A percentile compares a stretch with the other conserved stretches of the same genome.
Evolutionary conservation across 2,113 vertebrate species (phyloP).

Genomic region (Xiphophorus maculatus): DNA sequence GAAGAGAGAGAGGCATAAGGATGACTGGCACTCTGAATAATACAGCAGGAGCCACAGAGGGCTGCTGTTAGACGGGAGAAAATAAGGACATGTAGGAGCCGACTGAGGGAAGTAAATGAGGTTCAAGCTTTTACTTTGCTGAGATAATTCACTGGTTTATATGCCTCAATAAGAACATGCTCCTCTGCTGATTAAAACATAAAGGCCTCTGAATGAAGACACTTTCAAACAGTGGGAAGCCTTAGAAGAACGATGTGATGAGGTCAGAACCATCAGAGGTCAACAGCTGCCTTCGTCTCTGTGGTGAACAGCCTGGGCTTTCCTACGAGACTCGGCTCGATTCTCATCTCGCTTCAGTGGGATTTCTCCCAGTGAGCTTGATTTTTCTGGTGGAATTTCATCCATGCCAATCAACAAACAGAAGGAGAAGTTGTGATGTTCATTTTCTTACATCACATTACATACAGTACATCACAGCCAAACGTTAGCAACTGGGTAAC

Average conservation of each 20-base stretch:
- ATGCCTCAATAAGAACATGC: constrained; percentile 12
- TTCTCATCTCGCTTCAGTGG: no score
- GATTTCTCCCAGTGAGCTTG: no score
- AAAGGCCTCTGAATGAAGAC: neutral
- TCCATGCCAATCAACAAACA: no score
- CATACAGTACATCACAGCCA: no score
- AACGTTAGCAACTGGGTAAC: no score
- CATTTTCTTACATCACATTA: no score
- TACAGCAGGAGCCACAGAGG: constrained; percentile 44
- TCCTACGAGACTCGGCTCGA: no score
- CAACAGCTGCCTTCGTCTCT: no score
- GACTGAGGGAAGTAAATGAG: constrained; percentile 23
- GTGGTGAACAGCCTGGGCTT: no score
- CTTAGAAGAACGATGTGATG: neutral
- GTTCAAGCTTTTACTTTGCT: constrained; percentile 14
- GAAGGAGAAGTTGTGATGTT: no score
- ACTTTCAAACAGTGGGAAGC: neutral
- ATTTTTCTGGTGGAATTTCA: no score
- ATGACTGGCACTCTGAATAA: constrained; percentile 61
- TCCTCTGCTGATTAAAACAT: constrained; percentile 1
- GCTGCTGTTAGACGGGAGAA: constrained; percentile 11
- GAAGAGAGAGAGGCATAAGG: constrained; percentile 38
- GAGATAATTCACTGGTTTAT: constrained; percentile 26
- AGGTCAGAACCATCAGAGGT: neutral
- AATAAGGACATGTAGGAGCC: constrained; percentile 35